Conservation (phyloP, 1,140 invertebrate genomes). For the Drosophila tristis region DNA sequence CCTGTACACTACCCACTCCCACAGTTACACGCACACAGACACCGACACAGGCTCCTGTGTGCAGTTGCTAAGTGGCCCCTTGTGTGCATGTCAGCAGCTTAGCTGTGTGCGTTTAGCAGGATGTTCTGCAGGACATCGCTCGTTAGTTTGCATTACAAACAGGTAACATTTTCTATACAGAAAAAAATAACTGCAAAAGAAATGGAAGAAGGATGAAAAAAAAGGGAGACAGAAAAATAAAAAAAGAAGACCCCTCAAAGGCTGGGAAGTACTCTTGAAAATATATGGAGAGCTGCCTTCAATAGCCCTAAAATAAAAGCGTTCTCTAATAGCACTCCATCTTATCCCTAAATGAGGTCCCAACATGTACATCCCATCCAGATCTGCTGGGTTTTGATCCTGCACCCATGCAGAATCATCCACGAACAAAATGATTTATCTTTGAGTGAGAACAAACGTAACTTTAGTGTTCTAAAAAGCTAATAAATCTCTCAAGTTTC, state of each 20-base stretch:
- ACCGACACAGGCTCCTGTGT: slow-evolving; percentile 13
- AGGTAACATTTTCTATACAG: slow-evolving; percentile 47
- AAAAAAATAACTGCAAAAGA: slow-evolving; percentile 27
- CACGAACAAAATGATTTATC: too few species aligned
- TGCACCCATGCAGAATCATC: too few species aligned
- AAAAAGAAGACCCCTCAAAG: too few species aligned
- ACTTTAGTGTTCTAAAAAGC: too few species aligned
- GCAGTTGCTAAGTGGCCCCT: slow-evolving; percentile 64
- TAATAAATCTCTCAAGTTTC: not conserved
- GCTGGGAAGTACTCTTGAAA: too few species aligned
- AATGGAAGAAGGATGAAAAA: not conserved
- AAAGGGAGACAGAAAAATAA: not conserved
- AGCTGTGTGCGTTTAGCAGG: slow-evolving; percentile 13
- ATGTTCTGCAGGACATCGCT: slow-evolving; percentile 43
- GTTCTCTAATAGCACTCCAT: too few species aligned
- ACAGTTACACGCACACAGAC: not conserved
- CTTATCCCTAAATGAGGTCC: too few species aligned
- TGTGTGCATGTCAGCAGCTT: slow-evolving; percentile 50
- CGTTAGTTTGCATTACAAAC: slow-evolving; percentile 57
- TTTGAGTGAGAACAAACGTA: too few species aligned
- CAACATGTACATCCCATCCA: too few species aligned
- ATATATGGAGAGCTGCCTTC: too few species aligned
- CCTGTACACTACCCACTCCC: not conserved
- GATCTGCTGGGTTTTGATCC: too few species aligned
- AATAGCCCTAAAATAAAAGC: too few species aligned